Evolutionary conservation across 2,113 vertebrate species (phyloP).

Genomic region (Perca schrenkii): DNA sequence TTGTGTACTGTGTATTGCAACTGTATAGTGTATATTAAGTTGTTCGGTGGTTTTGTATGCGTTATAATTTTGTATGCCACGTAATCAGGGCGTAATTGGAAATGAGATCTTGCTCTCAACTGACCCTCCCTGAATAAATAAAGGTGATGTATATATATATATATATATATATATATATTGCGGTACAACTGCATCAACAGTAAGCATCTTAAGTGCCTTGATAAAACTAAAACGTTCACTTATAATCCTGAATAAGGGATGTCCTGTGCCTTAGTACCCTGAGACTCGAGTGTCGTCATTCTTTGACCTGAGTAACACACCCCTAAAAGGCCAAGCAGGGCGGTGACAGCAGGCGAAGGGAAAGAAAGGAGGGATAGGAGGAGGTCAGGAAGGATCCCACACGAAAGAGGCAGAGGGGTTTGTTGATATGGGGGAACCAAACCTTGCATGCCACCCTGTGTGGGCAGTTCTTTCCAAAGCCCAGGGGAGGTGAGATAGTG

Average conservation of each 20-base stretch:
- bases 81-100: no score
- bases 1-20: no score
- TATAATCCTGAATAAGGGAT: conserved; percentile 20
- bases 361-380: conserved; percentile 75
- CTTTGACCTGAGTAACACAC: conserved; percentile 73
- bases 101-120: no score
- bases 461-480: conserved; percentile 99
- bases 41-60: no score
- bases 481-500: conserved; percentile 99
- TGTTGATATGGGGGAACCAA: conserved; percentile 84
- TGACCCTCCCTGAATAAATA: no score
- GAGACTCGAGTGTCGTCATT: conserved; percentile 72
- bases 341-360: conserved; percentile 62
- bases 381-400: conserved; percentile 78
- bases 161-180: not conserved
- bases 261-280: conserved; percentile 71
- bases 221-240: not conserved
- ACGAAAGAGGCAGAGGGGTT: conserved; percentile 68
- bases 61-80: no score
- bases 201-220: not conserved
- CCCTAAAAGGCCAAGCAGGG: conserved; percentile 60
- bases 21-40: no score
- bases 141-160: not conserved
- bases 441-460: conserved; percentile 99
- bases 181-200: conserved; percentile 3